Evolutionary conservation across 2,797 vertebrate species (phyloP).

Genomic region (Xenentodon cancila): DNA sequence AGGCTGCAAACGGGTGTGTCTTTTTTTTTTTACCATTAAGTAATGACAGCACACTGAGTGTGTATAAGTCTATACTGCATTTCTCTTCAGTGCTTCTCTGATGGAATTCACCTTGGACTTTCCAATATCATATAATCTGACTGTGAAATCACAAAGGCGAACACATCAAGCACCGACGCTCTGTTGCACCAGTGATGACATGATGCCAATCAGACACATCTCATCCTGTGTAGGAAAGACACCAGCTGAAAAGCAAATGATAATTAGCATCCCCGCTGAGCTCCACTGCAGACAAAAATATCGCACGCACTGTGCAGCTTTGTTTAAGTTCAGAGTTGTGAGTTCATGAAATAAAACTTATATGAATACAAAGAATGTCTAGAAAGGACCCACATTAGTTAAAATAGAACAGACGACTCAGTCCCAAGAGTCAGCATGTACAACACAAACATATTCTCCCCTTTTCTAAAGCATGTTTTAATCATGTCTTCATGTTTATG

Average conservation of each 20-base stretch:
- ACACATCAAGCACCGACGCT: slow-evolving; percentile 7
- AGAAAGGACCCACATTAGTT: slow-evolving; percentile 18
- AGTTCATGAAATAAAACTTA: slow-evolving; percentile 13
- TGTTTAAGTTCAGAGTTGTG: slow-evolving; percentile 7
- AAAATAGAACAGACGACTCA: slow-evolving; percentile 1
- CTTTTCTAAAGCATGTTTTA: slow-evolving; percentile 49
- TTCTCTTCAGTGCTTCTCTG: background rate
- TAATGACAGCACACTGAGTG: slow-evolving; percentile 8
- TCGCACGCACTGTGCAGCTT: slow-evolving; percentile 15
- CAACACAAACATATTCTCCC: background rate
- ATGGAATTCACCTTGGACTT: background rate
- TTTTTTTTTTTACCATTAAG: background rate
- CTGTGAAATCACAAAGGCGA: slow-evolving; percentile 3
- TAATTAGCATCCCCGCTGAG: slow-evolving; percentile 19
- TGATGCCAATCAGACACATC: slow-evolving; percentile 30
- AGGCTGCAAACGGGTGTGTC: background rate
- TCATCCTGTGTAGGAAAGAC: slow-evolving; percentile 4
- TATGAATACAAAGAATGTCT: slow-evolving; percentile 4
- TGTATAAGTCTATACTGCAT: background rate
- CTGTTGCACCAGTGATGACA: slow-evolving; percentile 19
- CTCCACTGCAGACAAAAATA: slow-evolving; percentile 15
- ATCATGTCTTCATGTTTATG: slow-evolving; percentile 59
- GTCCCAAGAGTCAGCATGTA: background rate
- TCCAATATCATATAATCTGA: background rate
- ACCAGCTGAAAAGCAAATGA: slow-evolving; percentile 13